phyloP scores from a whole-genome alignment of 2,888 invertebrate genomes.

The Embidobia sp. region DNA sequence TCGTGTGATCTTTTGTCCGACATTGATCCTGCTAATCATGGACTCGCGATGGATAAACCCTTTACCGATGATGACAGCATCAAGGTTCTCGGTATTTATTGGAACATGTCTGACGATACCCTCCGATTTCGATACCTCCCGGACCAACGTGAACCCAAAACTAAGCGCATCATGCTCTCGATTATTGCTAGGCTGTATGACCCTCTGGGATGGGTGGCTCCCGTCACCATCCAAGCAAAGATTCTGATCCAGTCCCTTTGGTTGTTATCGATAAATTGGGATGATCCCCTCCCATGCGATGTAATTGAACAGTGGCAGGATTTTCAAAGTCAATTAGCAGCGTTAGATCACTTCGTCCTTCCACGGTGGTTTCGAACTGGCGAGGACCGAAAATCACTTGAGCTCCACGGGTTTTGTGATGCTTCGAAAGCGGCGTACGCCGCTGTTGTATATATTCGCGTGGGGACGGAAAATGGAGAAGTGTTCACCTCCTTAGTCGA shows the following conservation, averaged over 20 bases:
- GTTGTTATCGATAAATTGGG: not conserved
- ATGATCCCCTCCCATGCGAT: not conserved
- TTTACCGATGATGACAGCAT: not conserved
- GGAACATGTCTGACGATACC: not conserved
- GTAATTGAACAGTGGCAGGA: not conserved
- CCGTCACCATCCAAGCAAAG: conserved; percentile 7
- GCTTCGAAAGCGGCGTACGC: conserved; percentile 22
- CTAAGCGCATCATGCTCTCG: conserved; percentile 6
- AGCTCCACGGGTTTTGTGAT: conserved; percentile 11
- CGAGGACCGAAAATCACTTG: not conserved
- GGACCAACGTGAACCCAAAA: not conserved
- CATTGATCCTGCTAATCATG: not conserved
- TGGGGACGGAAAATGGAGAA: not conserved
- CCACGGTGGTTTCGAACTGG: conserved; percentile 6
- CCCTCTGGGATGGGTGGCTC: not conserved
- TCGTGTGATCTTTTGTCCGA: not conserved
- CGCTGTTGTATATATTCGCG: conserved; percentile 11
- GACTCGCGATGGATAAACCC: not conserved
- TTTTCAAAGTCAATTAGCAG: not conserved
- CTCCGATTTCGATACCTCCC: not conserved
- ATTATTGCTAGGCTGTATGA: not conserved
- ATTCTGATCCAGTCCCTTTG: conserved; percentile 1
- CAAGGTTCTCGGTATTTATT: conserved; percentile 6
- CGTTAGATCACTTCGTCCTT: not conserved
- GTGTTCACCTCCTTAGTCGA: not conserved